phyloP scores from a whole-genome alignment of 1,140 invertebrate species.

The Cydia splendana region DNA sequence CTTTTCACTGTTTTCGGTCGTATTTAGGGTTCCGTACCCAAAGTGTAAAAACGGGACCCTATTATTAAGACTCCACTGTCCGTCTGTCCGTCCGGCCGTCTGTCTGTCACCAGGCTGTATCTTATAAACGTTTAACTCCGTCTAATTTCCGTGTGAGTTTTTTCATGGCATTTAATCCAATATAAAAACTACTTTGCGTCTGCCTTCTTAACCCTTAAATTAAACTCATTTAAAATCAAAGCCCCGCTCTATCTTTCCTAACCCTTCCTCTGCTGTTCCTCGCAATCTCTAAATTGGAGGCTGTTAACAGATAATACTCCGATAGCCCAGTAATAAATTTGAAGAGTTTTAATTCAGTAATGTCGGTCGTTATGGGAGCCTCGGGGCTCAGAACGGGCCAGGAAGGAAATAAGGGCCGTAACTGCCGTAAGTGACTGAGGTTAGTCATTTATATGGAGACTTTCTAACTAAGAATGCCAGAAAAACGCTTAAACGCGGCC shows the following conservation, averaged over 20 bases:
- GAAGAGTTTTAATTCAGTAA: conserved; percentile 47
- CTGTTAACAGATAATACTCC: conserved; percentile 48
- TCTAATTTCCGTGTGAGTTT: no score
- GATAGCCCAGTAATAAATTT: conserved; percentile 47
- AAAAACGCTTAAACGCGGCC: neutral
- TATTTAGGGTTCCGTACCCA: no score
- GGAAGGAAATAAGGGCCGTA: neutral
- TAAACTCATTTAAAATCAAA: neutral
- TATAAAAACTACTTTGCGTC: neutral
- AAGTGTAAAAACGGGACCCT: no score
- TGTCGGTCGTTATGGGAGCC: conserved; percentile 9
- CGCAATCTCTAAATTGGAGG: conserved; percentile 47
- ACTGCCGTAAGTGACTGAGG: neutral
- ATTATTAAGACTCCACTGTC: no score
- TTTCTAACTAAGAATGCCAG: neutral
- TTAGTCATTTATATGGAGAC: neutral
- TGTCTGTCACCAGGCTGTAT: no score
- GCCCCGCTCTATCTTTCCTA: conserved; percentile 17
- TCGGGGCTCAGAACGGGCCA: neutral
- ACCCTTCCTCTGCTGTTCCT: neutral
- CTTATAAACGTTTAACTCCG: no score
- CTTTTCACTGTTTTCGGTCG: no score
- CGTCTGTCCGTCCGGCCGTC: no score
- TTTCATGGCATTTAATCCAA: no score
- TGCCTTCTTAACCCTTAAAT: neutral